Conservation (phyloP, 2,888 invertebrate species). For the Folsomia manolachei region DNA sequence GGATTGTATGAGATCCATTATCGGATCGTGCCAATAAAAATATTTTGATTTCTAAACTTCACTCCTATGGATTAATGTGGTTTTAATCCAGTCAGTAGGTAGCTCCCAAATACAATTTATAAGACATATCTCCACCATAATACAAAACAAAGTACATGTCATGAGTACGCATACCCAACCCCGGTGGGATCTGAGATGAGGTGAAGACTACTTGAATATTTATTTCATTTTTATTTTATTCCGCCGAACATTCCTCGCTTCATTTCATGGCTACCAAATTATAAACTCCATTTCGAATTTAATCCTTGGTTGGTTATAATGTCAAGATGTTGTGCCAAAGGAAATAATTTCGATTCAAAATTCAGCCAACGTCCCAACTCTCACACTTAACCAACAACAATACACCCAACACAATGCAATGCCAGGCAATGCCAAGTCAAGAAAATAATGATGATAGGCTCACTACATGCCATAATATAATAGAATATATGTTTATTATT, state of each 20-base stretch:
- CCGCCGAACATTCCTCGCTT: not conserved
- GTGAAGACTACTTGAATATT: not conserved
- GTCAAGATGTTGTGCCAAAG: not conserved
- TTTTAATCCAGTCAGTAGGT: no score
- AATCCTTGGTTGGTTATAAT: not conserved
- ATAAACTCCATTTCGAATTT: not conserved
- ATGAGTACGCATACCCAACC: no score
- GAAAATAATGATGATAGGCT: not conserved
- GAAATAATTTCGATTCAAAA: not conserved
- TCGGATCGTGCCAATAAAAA: slow-evolving; percentile 15
- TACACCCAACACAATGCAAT: not conserved
- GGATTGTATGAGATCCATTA: not conserved
- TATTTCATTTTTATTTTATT: not conserved
- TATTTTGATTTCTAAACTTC: slow-evolving; percentile 21
- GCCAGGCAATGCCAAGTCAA: no score
- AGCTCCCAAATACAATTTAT: no score
- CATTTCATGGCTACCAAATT: no score
- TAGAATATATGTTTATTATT: no score
- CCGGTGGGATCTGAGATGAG: no score
- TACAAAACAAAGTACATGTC: no score
- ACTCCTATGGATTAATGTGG: no score
- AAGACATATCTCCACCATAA: no score
- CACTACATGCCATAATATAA: no score
- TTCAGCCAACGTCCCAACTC: not conserved
- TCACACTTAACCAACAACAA: not conserved